Base-by-base conservation (phyloP, 2,797 vertebrate species). In the Myripristis murdjan region DNA sequence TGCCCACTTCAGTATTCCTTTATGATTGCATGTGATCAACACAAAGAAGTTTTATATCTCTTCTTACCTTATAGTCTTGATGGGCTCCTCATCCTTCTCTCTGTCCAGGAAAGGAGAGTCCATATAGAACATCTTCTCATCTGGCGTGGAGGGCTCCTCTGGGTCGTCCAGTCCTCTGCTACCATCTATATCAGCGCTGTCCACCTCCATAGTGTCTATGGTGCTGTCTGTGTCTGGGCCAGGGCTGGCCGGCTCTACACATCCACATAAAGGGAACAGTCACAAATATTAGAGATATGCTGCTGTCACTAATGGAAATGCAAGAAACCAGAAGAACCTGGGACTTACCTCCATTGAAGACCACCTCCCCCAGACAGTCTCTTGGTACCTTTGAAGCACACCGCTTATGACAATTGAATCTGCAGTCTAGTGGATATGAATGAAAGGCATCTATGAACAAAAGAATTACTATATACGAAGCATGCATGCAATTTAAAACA, bases 141-240 rank as follows among this genome's bases (percentile, higher is more conserved):
- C 98, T 37, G 97, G 96, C 18, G 96, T 97, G 75, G 97, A 97
- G 1, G 95, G 93, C 73, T 98, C 97, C 83, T 98, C 97, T 2
- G 91, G 85, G 88, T 99, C 97, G 22, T 98, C 98, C 72, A 98
- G 89, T 49, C 95, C 91, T 75, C 96, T 91, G 76, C 95, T 87
- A 9, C 95, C 90, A 18, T 98, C 97, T 85, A 97, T 91, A 71
- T 99, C 97, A 48, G 92, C 93, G 64, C 93, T 98, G 89, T 99
- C 97, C 64, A 98, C 97, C 80, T 98, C 97, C 97, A 98, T 99
- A 3, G 96, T 97, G 78, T 98, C 97, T 96, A 98, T 97, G 23
- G 97, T 96, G 53, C 95, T 96, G 88, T 98, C 98, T 8, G 95
- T 94, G 88, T 98, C 97, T 56, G 96, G 95, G 24, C 96, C 96